Evolutionary conservation across 2,113 vertebrate genomes (phyloP).

Genomic region (Planiliza haematocheilus): DNA sequence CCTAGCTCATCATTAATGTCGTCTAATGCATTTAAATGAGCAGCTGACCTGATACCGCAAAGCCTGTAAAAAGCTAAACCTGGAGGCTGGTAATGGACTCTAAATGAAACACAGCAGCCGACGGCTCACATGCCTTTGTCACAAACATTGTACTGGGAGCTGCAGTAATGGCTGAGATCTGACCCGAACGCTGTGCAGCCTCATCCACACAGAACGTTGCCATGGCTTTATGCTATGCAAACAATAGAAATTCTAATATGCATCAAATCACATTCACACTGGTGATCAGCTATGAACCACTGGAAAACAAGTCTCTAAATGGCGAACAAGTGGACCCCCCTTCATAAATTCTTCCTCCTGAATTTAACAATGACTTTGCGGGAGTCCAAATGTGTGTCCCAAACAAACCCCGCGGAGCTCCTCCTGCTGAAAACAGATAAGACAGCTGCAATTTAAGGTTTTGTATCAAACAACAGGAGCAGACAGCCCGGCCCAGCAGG

Average conservation of each 20-base stretch:
- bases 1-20: slow-evolving; percentile 59
- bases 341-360: background rate
- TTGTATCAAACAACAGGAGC: background rate
- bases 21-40: slow-evolving; percentile 69
- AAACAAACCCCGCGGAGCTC: too few species aligned
- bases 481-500: too few species aligned
- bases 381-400: background rate
- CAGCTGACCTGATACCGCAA: slow-evolving; percentile 44
- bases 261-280: background rate
- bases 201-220: background rate
- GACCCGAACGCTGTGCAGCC: too few species aligned
- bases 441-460: background rate
- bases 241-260: background rate
- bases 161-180: slow-evolving; percentile 2
- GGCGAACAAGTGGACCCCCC: too few species aligned
- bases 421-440: slow-evolving; percentile 1
- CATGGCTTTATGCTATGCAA: background rate
- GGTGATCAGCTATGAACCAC: background rate
- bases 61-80: slow-evolving; percentile 47
- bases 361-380: background rate
- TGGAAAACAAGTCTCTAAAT: too few species aligned
- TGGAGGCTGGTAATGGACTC: slow-evolving; percentile 50
- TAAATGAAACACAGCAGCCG: slow-evolving; percentile 41
- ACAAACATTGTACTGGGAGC: slow-evolving; percentile 4
- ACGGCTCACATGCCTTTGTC: slow-evolving; percentile 17